Conservation (phyloP, 2,113 vertebrate species). For the Glaucidium brasilianum region DNA sequence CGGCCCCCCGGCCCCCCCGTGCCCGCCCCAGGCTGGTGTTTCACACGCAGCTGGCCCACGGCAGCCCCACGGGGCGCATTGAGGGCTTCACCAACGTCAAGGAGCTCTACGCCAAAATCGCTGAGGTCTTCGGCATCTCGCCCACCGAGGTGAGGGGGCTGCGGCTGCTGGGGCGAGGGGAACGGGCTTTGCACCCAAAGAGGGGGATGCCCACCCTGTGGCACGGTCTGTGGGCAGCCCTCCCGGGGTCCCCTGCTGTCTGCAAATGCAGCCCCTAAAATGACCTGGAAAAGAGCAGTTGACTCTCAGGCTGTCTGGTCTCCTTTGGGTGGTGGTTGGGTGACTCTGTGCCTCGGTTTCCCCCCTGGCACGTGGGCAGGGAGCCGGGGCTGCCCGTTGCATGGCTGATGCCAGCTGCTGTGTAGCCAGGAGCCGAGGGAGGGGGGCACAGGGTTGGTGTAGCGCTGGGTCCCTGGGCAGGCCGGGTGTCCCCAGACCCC, state of each 20-base stretch:
- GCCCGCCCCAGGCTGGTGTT: slow-evolving; percentile 87
- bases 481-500: background rate
- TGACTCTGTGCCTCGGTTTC: background rate
- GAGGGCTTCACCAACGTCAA: slow-evolving; percentile 97
- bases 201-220: rapidly evolving
- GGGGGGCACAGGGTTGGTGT: background rate
- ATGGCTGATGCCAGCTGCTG: too few species aligned
- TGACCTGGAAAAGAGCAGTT: background rate
- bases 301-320: rapidly evolving
- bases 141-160: slow-evolving; percentile 87
- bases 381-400: rapidly evolving
- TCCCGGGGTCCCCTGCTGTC: background rate
- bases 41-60: slow-evolving; percentile 95
- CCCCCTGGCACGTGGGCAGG: rapidly evolving
- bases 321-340: background rate
- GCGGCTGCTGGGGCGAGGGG: rapidly evolving
- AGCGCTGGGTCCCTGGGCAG: background rate
- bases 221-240: rapidly evolving
- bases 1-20: slow-evolving; percentile 50
- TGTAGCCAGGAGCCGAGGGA: background rate
- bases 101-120: slow-evolving; percentile 95
- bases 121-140: slow-evolving; percentile 92
- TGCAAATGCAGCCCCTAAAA: background rate
- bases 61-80: slow-evolving; percentile 90
- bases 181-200: background rate